phyloP scores from a whole-genome alignment of 23 tunicate genomes.

The Trididemnum clinides region DNA sequence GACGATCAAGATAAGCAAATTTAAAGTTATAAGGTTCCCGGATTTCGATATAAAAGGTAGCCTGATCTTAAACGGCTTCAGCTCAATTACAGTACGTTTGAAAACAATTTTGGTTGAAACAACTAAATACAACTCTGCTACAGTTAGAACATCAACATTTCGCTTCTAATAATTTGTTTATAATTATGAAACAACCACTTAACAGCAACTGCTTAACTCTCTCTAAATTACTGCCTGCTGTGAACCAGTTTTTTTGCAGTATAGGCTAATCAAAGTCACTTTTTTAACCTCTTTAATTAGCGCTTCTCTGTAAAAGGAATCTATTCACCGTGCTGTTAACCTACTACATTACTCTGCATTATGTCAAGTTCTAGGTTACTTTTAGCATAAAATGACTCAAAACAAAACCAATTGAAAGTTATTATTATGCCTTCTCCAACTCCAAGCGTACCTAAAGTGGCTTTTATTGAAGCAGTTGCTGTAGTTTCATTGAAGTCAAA shows the following conservation, averaged over 20 bases:
- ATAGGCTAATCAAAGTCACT: neutral
- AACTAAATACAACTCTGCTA: neutral
- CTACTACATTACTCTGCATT: neutral
- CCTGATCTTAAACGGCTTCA: neutral
- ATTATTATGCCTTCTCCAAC: conserved; percentile 14
- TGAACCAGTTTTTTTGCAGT: neutral
- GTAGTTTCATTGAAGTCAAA: conserved; percentile 16
- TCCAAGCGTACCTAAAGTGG: conserved; percentile 25
- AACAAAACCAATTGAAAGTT: neutral
- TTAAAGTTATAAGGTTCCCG: neutral
- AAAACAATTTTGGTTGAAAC: neutral
- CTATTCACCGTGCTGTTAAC: neutral
- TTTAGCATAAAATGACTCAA: neutral
- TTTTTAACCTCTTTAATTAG: neutral
- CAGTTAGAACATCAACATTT: neutral
- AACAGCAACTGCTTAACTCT: neutral
- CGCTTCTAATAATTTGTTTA: no score
- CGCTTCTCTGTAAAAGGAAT: no score
- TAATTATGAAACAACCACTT: neutral
- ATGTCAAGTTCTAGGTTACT: neutral
- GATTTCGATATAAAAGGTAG: no score
- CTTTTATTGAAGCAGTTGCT: conserved; percentile 3
- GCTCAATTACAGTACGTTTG: neutral
- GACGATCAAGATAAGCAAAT: neutral
- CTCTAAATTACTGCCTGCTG: neutral